Evolutionary conservation across 2,797 vertebrate species (phyloP).

Genomic region (Cynopterus sphinx): DNA sequence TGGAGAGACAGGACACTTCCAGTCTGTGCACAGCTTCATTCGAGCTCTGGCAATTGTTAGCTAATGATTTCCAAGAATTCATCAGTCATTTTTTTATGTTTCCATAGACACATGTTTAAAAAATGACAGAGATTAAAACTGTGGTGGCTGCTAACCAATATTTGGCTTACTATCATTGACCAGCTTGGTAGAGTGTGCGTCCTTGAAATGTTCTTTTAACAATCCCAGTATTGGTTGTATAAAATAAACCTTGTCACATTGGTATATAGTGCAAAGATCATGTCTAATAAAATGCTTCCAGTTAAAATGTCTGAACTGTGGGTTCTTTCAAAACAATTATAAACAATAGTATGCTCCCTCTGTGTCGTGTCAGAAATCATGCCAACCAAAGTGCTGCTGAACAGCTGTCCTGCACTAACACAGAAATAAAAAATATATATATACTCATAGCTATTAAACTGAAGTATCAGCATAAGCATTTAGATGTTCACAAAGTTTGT

Average conservation of each 20-base stretch:
- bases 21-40: not conserved
- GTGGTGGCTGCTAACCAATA: not conserved
- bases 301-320: conserved; percentile 17
- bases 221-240: not conserved
- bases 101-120: not conserved
- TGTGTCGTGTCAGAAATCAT: not conserved
- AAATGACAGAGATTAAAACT: not conserved
- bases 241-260: not conserved
- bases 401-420: not conserved
- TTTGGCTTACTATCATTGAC: not conserved
- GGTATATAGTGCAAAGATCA: not conserved
- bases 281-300: not conserved
- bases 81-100: conserved; percentile 3
- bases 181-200: not conserved
- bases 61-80: conserved; percentile 27
- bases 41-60: conserved; percentile 41
- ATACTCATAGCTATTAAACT: not conserved
- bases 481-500: not conserved
- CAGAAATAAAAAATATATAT: not conserved
- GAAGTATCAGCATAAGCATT: not conserved
- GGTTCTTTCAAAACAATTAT: not conserved
- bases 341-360: not conserved
- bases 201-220: conserved; percentile 6
- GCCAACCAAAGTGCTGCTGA: not conserved
- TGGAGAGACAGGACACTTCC: conserved; percentile 29